Conservation (phyloP, 2,888 invertebrate genomes). For the Rhagium mordax region DNA sequence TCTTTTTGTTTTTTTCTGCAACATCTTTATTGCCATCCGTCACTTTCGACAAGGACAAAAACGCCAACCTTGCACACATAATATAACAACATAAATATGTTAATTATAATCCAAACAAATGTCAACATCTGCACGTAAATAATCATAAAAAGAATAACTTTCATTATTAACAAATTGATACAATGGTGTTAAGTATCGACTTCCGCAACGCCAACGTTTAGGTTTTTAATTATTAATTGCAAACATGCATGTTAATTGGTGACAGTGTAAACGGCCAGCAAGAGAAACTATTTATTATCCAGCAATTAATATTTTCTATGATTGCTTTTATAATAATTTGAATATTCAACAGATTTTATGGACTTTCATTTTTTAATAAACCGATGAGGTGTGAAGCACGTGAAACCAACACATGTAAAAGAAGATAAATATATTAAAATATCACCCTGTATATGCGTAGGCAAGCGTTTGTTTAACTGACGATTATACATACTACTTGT, state of each 20-base stretch:
- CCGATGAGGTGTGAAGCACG: too few species aligned
- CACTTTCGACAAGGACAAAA: background rate
- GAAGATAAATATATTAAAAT: too few species aligned
- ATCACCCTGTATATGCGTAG: too few species aligned
- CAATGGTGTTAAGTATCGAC: background rate
- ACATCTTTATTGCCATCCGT: too few species aligned
- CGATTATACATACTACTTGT: too few species aligned
- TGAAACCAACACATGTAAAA: too few species aligned
- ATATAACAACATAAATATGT: background rate
- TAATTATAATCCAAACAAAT: background rate
- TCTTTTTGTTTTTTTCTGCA: too few species aligned
- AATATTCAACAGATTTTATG: background rate
- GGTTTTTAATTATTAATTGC: background rate
- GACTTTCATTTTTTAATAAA: background rate
- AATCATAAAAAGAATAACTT: background rate
- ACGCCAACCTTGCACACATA: background rate
- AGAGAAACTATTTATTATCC: background rate
- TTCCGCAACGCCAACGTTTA: background rate
- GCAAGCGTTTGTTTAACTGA: too few species aligned
- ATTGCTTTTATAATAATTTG: background rate
- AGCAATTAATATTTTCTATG: background rate
- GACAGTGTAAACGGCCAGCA: background rate
- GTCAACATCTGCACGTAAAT: background rate
- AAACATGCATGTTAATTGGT: background rate
- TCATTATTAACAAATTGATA: background rate